Base-by-base conservation (phyloP, 2,888 invertebrate genomes). In the Drosophila mimetica region DNA sequence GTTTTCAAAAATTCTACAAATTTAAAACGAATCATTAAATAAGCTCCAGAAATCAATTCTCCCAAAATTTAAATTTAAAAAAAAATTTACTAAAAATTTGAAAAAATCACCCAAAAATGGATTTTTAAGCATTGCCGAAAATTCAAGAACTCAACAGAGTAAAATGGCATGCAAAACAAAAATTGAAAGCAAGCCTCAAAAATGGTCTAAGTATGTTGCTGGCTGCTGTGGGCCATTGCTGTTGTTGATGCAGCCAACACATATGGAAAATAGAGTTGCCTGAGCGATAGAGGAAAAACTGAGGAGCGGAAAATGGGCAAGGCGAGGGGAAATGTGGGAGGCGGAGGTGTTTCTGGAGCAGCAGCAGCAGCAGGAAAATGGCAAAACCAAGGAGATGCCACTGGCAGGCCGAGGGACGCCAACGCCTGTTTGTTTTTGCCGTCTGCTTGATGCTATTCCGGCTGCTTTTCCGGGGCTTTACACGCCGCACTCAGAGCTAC, bases 401-500 rank as follows among this genome's bases (percentile, higher is more conserved):
- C 50, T 57, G 63, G 59, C 52, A 36, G 71, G 64, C 42, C 48
- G 71, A 57, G 59, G 64, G 71, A 64, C 64, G 30, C 30, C 30
- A 30, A 20, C 20, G 85, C 58, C 70, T 67, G 85, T 82, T 75
- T 64, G 85, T 61, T 78, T 70, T 75, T 75, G 77, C 71, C 61
- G 54, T 67, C 71, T 76, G 81, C 71, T 71, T 82, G 82, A 72
- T 74, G 76, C 72, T 80, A 76, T 85, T 82, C 81, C 85, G 79
- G 77, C 74, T 79, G 71, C 76, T 71, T 78, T 81, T 82, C 83
- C 80, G 76, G 60, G 28, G 60, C 76, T 74, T 76, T 65, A 70
- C 61, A 77, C 70, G 65, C 69, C 59, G 53, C 22, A 25, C 67
- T 47, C 50, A 25, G 18, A 28, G 30, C 36, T 53, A 53, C 50